phyloP scores from a whole-genome alignment of 37 sponge, comb jelly and placozoan genomes.

The Axinella damicornis region DNA sequence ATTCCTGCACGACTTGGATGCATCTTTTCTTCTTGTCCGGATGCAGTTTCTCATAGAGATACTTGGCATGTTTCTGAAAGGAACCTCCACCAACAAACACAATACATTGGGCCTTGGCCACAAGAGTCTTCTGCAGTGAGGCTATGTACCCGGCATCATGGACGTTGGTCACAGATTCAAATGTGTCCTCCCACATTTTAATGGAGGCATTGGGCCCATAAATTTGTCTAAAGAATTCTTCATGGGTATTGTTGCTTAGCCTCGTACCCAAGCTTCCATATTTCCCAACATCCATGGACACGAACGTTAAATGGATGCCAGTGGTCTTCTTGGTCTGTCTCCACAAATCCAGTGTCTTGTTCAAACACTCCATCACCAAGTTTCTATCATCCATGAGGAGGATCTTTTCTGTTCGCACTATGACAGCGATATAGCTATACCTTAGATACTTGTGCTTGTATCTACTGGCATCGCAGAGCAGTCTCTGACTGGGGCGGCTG shows the following conservation, averaged over 20 bases:
- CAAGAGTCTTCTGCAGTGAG: slow-evolving; percentile 38
- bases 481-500: slow-evolving; percentile 22
- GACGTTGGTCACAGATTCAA: slow-evolving; percentile 9
- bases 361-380: background rate
- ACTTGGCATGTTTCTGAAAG: slow-evolving; percentile 46
- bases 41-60: slow-evolving; percentile 12
- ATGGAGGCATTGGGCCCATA: slow-evolving; percentile 14
- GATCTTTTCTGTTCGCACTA: slow-evolving; percentile 36
- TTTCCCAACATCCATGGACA: slow-evolving; percentile 17
- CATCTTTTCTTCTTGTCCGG: background rate
- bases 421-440: background rate
- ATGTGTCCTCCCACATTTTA: slow-evolving; percentile 34
- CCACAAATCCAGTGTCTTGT: slow-evolving; percentile 9
- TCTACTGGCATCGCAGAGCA: slow-evolving; percentile 5
- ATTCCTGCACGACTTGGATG: background rate
- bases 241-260: background rate
- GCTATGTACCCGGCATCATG: slow-evolving; percentile 29
- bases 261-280: background rate
- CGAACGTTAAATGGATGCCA: slow-evolving; percentile 11
- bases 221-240: slow-evolving; percentile 27
- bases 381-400: background rate
- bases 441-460: background rate
- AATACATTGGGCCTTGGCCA: slow-evolving; percentile 33
- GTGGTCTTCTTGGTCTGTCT: background rate
- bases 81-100: slow-evolving; percentile 50